phyloP scores from a whole-genome alignment of 2,113 vertebrate genomes.

The Gavialis gangeticus region DNA sequence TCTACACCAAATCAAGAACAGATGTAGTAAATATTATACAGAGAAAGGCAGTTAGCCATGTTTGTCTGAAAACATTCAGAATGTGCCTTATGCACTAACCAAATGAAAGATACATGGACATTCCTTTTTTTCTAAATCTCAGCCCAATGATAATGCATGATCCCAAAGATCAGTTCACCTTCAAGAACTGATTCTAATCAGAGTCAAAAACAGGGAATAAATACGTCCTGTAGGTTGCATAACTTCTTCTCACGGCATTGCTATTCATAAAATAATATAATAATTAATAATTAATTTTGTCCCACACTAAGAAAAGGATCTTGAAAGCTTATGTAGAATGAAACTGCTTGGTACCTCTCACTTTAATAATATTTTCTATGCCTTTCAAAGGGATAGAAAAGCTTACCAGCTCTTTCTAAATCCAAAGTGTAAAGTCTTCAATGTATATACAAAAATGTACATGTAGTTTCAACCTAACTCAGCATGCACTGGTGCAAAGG shows the following conservation, averaged over 20 bases:
- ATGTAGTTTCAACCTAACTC: not conserved
- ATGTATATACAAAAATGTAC: not conserved
- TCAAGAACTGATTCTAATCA: not conserved
- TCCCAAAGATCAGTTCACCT: not conserved
- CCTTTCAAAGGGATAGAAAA: not conserved
- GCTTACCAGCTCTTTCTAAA: not conserved
- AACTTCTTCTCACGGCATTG: not conserved
- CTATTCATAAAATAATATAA: not conserved
- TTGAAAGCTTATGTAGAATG: not conserved
- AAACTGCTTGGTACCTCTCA: not conserved
- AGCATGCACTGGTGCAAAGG: not conserved
- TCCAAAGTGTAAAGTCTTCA: not conserved
- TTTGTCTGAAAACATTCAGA: too few species aligned
- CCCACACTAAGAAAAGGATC: not conserved
- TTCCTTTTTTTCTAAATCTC: not conserved
- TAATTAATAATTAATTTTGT: not conserved
- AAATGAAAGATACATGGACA: not conserved
- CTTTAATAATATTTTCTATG: rapidly evolving
- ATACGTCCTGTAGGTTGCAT: not conserved
- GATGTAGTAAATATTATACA: too few species aligned
- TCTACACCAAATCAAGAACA: not conserved
- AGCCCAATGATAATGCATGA: rapidly evolving
- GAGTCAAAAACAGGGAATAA: not conserved
- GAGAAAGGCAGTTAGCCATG: too few species aligned
- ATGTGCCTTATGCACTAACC: too few species aligned